These are phyloP conservation scores for Noctua comes DNA, from an alignment of 2,888 invertebrate genomes.

Conservation along the genomic window DNA sequence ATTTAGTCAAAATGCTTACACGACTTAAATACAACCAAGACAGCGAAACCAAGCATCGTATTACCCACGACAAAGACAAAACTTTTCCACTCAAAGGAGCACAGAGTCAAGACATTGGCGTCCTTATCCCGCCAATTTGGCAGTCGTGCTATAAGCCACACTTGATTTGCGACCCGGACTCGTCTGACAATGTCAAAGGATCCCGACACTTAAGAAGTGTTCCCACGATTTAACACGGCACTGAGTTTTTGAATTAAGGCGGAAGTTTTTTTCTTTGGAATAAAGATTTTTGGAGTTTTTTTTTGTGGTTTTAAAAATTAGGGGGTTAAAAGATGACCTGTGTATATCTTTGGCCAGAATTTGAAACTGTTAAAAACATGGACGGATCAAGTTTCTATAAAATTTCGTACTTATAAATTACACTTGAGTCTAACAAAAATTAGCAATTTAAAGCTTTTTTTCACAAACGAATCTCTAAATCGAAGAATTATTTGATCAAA, in stretches of 20 bases:
- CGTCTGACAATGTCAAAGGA: slow-evolving; percentile 5
- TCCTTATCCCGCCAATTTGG: slow-evolving; percentile 40
- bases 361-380: neutral
- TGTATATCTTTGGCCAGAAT: neutral
- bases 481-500: too few species aligned
- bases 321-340: neutral
- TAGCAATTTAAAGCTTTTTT: too few species aligned
- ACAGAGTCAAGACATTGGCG: neutral
- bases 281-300: neutral
- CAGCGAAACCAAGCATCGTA: neutral
- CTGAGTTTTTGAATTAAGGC: slow-evolving; percentile 11
- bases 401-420: neutral
- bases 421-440: too few species aligned
- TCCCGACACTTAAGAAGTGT: slow-evolving; percentile 31
- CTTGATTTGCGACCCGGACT: slow-evolving; percentile 7
- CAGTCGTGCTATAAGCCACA: slow-evolving; percentile 9
- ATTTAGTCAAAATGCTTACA: neutral
- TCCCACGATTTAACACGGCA: slow-evolving; percentile 42
- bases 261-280: neutral
- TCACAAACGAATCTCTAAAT: too few species aligned
- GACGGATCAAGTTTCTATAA: neutral
- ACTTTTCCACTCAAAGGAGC: slow-evolving; percentile 13
- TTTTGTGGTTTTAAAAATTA: neutral
- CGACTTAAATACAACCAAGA: neutral
- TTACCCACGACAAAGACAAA: neutral